These are phyloP conservation scores for Brotula barbata DNA, from an alignment of 2,797 vertebrate species.

Conservation along the genomic window DNA sequence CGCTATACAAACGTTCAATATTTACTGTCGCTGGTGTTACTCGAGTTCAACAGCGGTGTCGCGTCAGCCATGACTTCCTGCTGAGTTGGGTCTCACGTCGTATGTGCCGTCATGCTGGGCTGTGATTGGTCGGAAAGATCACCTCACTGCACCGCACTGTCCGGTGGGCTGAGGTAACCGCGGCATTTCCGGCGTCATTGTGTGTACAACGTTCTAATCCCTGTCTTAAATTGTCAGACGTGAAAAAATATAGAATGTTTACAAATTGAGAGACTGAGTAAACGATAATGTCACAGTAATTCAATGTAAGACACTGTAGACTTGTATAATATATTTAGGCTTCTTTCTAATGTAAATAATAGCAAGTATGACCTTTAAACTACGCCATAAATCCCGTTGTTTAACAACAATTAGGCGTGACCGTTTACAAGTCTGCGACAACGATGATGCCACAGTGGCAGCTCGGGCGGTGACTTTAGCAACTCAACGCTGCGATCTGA, in stretches of 20 bases:
- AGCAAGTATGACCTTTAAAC: not conserved
- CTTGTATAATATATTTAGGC: no score
- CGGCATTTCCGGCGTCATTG: constrained; percentile 21
- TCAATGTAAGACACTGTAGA: not conserved
- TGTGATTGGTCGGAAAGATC: constrained; percentile 76
- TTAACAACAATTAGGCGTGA: not conserved
- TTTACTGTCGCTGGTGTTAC: not conserved
- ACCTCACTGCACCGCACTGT: constrained; percentile 65
- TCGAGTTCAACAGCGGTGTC: not conserved
- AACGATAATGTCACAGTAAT: no score
- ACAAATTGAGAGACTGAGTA: no score
- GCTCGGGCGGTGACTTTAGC: constrained; percentile 20
- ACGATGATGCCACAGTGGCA: constrained; percentile 56
- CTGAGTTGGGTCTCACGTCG: constrained; percentile 41
- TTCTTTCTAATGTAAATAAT: not conserved
- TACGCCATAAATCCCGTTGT: not conserved
- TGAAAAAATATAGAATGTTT: no score
- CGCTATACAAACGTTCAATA: not conserved
- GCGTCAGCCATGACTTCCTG: no score
- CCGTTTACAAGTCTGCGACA: not conserved
- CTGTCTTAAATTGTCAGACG: no score
- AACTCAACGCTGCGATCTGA: constrained; percentile 47
- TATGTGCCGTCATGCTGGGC: constrained; percentile 50
- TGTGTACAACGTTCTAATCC: no score
- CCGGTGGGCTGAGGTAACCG: constrained; percentile 35